Base-by-base conservation (phyloP, 2,113 vertebrate species). In the Bos javanicus region DNA sequence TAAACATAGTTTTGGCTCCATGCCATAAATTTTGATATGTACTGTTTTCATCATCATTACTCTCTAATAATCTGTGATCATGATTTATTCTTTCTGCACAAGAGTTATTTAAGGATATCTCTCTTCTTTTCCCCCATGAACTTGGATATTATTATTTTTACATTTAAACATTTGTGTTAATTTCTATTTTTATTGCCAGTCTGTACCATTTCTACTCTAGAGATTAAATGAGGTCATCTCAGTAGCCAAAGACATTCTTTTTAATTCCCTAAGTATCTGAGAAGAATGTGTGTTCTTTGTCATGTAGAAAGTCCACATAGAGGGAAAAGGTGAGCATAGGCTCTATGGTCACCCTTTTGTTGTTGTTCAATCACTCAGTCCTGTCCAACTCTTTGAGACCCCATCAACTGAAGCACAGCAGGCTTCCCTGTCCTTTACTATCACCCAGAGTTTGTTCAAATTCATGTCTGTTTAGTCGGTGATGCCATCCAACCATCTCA, bases 131-230 rank as follows among this genome's bases (percentile, higher is more conserved):
- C 81, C 26, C 36, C 3, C 25, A 83, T 76, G 43, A 92, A 86
- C 26, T 48, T 86, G 43, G 23, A 80, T 83, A 78, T 92, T 74
- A 3, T 95, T 88, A 43, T 90, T 64, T 6, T 50, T 67, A 14
- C 7, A 26, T 64, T 86, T 94, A 87, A 60, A 50, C 13, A 7
- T 76, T 36, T 86, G 14, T 74, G n/a, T 67, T 93, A 6, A 71
- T 87, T 92, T 96, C 80, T 94, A 26, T 57, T 94, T 90, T 90
- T 56, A 43, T 76, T 92, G 13, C n/a, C 64, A 54, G 16, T 30
- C 19, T 94, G 26, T 52, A 17, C 30, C 17, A 26, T 52, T 60
- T 97, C 80, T 80, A 26, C 59, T 87, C 39, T 48, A 74, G 57
- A 23, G 8, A 78, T 60, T 92, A 76, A 89, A 48, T 62, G 86